Base-by-base conservation (phyloP, 2,888 invertebrate genomes). In the Galerucella nymphaeae region DNA sequence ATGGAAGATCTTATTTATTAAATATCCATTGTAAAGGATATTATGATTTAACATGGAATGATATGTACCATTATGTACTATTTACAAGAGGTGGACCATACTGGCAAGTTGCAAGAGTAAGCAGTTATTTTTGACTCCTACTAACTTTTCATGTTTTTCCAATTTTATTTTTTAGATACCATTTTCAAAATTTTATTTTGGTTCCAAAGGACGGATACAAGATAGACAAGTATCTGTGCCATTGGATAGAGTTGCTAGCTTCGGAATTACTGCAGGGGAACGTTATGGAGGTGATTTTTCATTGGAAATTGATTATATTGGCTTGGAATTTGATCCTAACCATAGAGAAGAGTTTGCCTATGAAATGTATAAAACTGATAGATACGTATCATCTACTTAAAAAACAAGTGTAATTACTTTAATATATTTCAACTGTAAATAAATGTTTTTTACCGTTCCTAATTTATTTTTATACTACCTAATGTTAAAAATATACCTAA, bases 41-140 rank as follows among this genome's bases (percentile, higher is more conserved):
- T 79, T 94, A 90, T 82, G 98, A 99, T 85, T 86, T 97, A 41
- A 89, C 90, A n/a, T 97, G 96, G 96, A 93, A 96, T 84, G 96
- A 98, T 86, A 89, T 94, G 16, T 96, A 93, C 85, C 92, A 93
- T 81, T 98, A 93, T 86, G 91, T 93, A 0, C 87, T 99, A 5
- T 96, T 92, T 84, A 99, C 99, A 0, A 91, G 98, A 86, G 99
- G 99, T 53, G 98, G 99, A 0, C 99, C 99, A 0, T 98, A 99
- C 85, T 99, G 99, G 99, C 99, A 99, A 88, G 88, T 91, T 75
- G 91, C 93, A 38, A 95, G 93, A 90, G 95, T 95, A 87, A 83
- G 76, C 77, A 38, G 13, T 58, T 58, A 38, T 38, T 38, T 38
- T 38, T 38, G 30, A 30, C 14, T 38, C 42, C 14, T 13, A 50